phyloP scores from a whole-genome alignment of 2,888 invertebrate genomes.

The Chalcis sispes region DNA sequence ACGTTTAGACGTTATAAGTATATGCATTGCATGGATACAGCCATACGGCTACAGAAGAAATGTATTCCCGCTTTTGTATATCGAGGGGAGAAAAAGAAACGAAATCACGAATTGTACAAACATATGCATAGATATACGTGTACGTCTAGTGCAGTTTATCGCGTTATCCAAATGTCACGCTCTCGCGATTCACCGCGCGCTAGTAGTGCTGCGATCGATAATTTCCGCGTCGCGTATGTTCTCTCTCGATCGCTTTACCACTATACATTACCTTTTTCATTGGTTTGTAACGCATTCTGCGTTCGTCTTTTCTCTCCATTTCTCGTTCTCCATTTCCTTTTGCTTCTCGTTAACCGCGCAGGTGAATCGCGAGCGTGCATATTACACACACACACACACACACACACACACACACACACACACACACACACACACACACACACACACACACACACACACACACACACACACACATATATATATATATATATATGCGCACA shows the following conservation, averaged over 20 bases:
- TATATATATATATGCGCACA: too few species aligned
- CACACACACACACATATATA: too few species aligned
- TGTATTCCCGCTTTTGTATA: not conserved
- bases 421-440: too few species aligned
- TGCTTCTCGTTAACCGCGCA: too few species aligned
- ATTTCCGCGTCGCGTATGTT: constrained; percentile 59
- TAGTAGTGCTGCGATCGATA: constrained; percentile 63
- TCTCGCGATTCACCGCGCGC: constrained; percentile 50
- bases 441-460: too few species aligned
- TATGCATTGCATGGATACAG: too few species aligned
- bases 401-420: too few species aligned
- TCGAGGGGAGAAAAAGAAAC: not conserved
- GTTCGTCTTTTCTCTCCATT: not conserved
- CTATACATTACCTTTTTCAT: constrained; percentile 54
- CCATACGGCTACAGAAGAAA: not conserved
- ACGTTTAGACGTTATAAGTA: too few species aligned
- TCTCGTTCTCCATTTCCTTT: too few species aligned
- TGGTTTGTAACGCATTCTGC: constrained; percentile 28
- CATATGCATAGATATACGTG: not conserved
- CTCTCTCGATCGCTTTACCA: constrained; percentile 57
- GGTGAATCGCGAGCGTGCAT: constrained; percentile 31
- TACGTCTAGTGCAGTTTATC: constrained; percentile 60
- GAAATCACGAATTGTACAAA: not conserved
- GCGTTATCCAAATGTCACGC: constrained; percentile 65
- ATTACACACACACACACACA: too few species aligned